These are phyloP conservation scores for Nemopilema nomurai DNA, from an alignment of 30 jellyfish, hydroid and myxozoan genomes.

Conservation along the genomic window DNA sequence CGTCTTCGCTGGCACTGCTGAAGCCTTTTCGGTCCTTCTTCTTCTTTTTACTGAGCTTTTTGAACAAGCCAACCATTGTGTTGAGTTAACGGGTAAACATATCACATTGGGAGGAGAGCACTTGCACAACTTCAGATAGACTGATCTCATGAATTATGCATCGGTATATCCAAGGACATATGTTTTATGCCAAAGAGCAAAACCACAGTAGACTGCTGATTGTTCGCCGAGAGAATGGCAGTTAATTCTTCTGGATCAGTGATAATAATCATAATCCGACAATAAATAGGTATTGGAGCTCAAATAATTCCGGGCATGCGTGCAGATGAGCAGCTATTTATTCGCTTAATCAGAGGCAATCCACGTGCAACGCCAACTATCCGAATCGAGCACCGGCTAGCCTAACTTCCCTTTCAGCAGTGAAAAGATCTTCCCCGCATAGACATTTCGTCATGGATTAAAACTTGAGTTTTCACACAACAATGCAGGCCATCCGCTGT, in stretches of 20 bases:
- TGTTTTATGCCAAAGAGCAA: constrained; percentile 13
- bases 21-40: constrained; percentile 34
- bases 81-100: constrained; percentile 35
- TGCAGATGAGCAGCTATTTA: background rate
- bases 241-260: background rate
- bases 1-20: constrained; percentile 65
- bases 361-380: background rate
- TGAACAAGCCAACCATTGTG: constrained; percentile 72
- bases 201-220: constrained; percentile 23
- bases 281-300: background rate
- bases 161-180: constrained; percentile 19
- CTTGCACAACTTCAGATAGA: constrained; percentile 13
- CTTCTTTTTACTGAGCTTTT: constrained; percentile 68
- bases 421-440: background rate
- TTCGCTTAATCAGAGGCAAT: background rate
- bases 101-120: constrained; percentile 5
- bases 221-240: background rate
- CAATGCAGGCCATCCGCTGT: background rate
- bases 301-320: background rate
- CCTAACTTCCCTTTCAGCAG: background rate
- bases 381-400: no score
- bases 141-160: constrained; percentile 50
- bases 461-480: background rate
- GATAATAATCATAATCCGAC: background rate
- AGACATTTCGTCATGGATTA: background rate